A percentile compares a stretch with the other conserved stretches of the same genome.
These are phyloP conservation scores for Mastigias papua DNA, from an alignment of 30 jellyfish, hydroid and myxozoan species.

Conservation along the genomic window DNA sequence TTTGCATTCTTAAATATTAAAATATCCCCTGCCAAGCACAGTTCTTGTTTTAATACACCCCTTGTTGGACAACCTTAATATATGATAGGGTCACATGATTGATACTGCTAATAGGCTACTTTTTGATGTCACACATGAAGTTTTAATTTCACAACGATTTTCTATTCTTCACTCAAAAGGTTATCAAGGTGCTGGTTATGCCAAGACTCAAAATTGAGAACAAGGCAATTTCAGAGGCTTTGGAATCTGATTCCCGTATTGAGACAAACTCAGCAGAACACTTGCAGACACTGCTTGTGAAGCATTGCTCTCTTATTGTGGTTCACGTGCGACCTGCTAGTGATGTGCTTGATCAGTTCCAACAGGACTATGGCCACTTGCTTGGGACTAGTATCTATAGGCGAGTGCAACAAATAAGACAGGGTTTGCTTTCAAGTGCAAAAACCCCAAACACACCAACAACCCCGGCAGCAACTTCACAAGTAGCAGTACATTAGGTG, in stretches of 20 bases:
- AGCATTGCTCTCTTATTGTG: slow-evolving; percentile 82
- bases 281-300: slow-evolving; percentile 77
- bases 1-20: too few relatives aligned
- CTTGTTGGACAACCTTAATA: too few relatives aligned
- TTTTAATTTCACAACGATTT: too few relatives aligned
- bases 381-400: slow-evolving; percentile 76
- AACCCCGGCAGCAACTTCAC: slow-evolving; percentile 55
- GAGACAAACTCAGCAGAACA: slow-evolving; percentile 91
- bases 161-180: too few relatives aligned
- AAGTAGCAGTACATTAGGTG: slow-evolving; percentile 26
- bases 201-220: slow-evolving; percentile 92
- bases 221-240: slow-evolving; percentile 74
- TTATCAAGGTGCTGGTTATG: slow-evolving; percentile 77
- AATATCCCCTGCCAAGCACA: too few relatives aligned
- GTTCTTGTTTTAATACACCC: too few relatives aligned
- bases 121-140: too few relatives aligned
- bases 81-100: too few relatives aligned
- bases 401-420: slow-evolving; percentile 82
- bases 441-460: slow-evolving; percentile 90
- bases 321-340: slow-evolving; percentile 71
- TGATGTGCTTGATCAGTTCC: slow-evolving; percentile 72
- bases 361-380: slow-evolving; percentile 77
- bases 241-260: slow-evolving; percentile 62
- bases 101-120: too few relatives aligned
- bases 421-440: slow-evolving; percentile 65